Percentiles rank a stretch among this genome's conserved stretches.
Conservation (phyloP, 2,113 vertebrate genomes). For the Sturnus vulgaris region DNA sequence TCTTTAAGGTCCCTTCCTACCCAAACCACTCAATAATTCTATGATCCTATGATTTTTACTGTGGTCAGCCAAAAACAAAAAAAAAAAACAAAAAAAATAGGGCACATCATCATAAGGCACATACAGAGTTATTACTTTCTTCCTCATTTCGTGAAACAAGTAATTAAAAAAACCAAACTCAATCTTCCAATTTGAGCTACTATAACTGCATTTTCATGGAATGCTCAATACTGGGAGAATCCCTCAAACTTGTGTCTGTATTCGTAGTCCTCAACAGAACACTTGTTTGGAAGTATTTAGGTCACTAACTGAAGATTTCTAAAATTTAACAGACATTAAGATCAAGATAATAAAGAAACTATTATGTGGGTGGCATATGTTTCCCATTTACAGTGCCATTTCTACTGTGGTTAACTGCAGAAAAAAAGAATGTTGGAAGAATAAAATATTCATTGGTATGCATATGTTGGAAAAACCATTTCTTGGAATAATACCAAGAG, state of each 20-base stretch:
- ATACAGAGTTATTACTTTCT: neutral
- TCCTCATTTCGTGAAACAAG: neutral
- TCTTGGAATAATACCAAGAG: neutral
- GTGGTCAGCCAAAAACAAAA: neutral
- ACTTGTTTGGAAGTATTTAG: neutral
- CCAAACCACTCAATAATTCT: neutral
- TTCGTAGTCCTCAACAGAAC: neutral
- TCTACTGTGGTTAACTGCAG: neutral
- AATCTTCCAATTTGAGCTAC: neutral
- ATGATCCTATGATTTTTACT: neutral
- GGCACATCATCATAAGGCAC: neutral
- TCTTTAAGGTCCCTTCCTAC: neutral
- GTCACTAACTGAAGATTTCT: neutral
- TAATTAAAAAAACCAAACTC: neutral
- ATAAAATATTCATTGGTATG: neutral
- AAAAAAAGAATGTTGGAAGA: neutral
- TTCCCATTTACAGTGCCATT: neutral
- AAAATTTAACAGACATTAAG: neutral
- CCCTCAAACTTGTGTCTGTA: neutral
- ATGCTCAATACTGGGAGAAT: neutral
- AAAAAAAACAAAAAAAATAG: neutral
- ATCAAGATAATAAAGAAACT: neutral
- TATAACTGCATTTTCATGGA: neutral
- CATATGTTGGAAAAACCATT: neutral
- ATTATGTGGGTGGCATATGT: neutral